phyloP scores from a whole-genome alignment of 1,140 invertebrate species.

The Papilio machaon region DNA sequence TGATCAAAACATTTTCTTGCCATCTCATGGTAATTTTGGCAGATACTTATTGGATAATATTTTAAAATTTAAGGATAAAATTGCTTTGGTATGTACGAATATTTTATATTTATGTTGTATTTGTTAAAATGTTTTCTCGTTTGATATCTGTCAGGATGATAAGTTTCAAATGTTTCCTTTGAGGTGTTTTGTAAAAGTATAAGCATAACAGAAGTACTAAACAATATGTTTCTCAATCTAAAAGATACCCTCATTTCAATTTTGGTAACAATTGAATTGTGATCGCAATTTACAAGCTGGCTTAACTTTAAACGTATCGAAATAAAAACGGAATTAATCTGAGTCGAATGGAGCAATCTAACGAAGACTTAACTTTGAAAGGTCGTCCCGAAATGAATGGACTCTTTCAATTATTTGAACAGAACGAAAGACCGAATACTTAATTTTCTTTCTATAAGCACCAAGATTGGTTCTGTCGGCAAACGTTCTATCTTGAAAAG shows the following conservation, averaged over 20 bases:
- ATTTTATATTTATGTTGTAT: constrained; percentile 6
- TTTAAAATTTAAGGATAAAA: constrained; percentile 47
- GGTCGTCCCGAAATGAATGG: constrained; percentile 29
- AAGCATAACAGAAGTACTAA: no score
- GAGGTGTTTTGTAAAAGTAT: no score
- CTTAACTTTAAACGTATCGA: constrained; percentile 35
- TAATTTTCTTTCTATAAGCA: constrained; percentile 12
- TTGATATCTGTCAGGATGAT: no score
- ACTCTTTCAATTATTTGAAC: constrained; percentile 36
- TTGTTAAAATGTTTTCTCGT: not conserved
- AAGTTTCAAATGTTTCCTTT: no score
- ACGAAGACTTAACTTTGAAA: constrained; percentile 33
- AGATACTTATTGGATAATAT: constrained; percentile 53
- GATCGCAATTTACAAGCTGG: constrained; percentile 26
- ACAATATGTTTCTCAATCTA: not conserved
- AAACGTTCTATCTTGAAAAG: not conserved
- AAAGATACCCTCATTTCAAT: constrained; percentile 5
- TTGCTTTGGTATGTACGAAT: constrained; percentile 57
- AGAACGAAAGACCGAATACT: constrained; percentile 27
- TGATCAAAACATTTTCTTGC: constrained; percentile 52
- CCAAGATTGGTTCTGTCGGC: not conserved
- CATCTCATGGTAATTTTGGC: constrained; percentile 61
- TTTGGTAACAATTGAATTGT: constrained; percentile 13
- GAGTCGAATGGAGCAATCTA: constrained; percentile 30
- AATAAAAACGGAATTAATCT: constrained; percentile 34